Conservation (phyloP, 2,888 invertebrate genomes). For the Pseudanteris insignis region DNA sequence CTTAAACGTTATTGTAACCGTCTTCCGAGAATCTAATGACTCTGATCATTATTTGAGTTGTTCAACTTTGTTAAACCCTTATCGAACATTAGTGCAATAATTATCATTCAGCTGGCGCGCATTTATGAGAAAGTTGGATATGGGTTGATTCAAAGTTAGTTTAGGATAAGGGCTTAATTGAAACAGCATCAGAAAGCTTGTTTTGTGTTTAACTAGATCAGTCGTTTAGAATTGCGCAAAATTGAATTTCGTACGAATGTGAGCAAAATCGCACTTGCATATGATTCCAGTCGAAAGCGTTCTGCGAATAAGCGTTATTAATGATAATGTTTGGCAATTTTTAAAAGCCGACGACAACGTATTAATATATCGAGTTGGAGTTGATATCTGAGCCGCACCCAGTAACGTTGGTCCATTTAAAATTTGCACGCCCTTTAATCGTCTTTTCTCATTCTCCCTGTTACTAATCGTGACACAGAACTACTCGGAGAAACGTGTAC, state of each 20-base stretch:
- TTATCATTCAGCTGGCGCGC: constrained; percentile 18
- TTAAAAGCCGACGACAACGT: constrained; percentile 4
- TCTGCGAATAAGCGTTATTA: constrained; percentile 1
- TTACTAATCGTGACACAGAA: constrained; percentile 51
- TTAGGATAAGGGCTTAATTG: constrained; percentile 36
- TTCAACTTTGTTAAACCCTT: constrained; percentile 11
- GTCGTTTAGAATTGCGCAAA: constrained; percentile 5
- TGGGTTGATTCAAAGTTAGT: constrained; percentile 33
- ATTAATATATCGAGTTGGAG: not conserved
- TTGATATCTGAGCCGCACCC: not conserved
- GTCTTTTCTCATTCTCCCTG: constrained; percentile 41
- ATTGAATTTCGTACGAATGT: constrained; percentile 25
- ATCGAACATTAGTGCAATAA: constrained; percentile 21
- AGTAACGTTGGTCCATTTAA: constrained; percentile 9
- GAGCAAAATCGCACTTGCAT: constrained; percentile 5
- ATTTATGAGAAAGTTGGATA: constrained; percentile 15
- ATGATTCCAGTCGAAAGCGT: not conserved
- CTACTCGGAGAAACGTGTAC: constrained; percentile 41
- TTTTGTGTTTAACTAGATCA: constrained; percentile 39
- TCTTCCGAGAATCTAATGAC: no score
- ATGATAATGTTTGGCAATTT: constrained; percentile 14
- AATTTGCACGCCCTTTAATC: constrained; percentile 21
- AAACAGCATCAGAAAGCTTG: constrained; percentile 33
- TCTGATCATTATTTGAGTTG: constrained; percentile 17
- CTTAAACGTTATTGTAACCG: no score